Conservation (phyloP, 2,113 vertebrate species). For the Callocephalon fimbriatum region DNA sequence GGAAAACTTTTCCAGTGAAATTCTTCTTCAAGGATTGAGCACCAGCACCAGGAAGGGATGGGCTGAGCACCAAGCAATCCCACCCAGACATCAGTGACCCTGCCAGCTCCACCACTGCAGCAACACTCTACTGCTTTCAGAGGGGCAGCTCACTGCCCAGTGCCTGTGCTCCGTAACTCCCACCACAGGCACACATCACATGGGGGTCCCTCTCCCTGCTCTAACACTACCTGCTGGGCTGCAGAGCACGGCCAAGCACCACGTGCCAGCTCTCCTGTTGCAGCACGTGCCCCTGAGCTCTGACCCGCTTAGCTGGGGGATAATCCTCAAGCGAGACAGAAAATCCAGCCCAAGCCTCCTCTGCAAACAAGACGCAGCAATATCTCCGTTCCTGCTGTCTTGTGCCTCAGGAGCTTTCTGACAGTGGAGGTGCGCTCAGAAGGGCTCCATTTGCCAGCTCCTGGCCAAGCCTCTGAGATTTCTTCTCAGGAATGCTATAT, state of each 20-base stretch:
- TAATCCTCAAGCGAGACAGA: neutral
- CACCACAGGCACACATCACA: rapidly evolving
- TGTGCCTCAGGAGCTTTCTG: neutral
- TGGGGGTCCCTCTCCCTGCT: neutral
- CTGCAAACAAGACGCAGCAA: neutral
- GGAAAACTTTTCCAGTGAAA: neutral
- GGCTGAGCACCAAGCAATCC: neutral
- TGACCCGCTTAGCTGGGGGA: neutral
- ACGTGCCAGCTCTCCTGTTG: neutral
- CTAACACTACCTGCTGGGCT: rapidly evolving
- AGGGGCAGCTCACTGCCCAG: neutral
- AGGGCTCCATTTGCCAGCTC: neutral
- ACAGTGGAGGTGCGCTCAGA: neutral
- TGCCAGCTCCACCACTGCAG: neutral
- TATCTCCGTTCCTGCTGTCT: neutral
- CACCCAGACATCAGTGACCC: neutral
- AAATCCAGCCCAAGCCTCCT: constrained; percentile 28
- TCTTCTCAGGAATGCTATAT: neutral
- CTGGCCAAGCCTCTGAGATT: neutral
- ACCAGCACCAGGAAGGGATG: neutral
- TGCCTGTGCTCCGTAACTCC: rapidly evolving
- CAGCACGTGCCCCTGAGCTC: neutral
- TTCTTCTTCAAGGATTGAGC: neutral
- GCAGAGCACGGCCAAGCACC: neutral
- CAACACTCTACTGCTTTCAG: neutral